These are phyloP conservation scores for Dromaius novaehollandiae DNA, from an alignment of 2,113 vertebrate species.

Conservation along the genomic window DNA sequence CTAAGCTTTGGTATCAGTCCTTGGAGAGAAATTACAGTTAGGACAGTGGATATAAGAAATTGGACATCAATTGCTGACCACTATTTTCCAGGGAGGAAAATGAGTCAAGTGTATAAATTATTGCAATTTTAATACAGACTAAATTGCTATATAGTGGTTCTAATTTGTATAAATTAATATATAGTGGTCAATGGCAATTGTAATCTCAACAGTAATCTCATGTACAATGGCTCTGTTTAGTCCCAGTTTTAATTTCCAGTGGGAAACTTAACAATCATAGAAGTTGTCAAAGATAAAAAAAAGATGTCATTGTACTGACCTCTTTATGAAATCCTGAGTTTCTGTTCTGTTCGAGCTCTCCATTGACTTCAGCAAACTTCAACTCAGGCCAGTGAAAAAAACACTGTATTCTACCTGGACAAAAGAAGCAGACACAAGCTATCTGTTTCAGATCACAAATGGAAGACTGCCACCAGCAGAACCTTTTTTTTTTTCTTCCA, in stretches of 20 bases:
- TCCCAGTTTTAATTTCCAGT: background rate
- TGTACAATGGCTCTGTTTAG: background rate
- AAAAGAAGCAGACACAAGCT: background rate
- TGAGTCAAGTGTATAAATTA: background rate
- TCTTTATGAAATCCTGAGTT: background rate
- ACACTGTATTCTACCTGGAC: background rate
- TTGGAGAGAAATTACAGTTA: background rate
- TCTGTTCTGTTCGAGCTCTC: background rate
- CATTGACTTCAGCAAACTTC: background rate
- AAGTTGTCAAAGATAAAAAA: background rate
- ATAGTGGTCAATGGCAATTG: background rate
- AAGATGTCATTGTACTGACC: background rate
- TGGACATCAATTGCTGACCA: background rate
- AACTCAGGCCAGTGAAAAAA: background rate
- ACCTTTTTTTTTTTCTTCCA: background rate
- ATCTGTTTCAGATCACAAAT: background rate
- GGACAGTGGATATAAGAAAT: background rate
- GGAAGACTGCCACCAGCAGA: background rate
- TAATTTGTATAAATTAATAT: background rate
- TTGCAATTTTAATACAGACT: background rate
- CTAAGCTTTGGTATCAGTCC: background rate
- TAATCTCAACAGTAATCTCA: background rate
- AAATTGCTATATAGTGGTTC: background rate
- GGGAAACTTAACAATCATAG: background rate
- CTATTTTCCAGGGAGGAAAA: background rate